These are phyloP conservation scores for Mythimna albipuncta DNA, from an alignment of 2,888 invertebrate genomes.

Conservation along the genomic window DNA sequence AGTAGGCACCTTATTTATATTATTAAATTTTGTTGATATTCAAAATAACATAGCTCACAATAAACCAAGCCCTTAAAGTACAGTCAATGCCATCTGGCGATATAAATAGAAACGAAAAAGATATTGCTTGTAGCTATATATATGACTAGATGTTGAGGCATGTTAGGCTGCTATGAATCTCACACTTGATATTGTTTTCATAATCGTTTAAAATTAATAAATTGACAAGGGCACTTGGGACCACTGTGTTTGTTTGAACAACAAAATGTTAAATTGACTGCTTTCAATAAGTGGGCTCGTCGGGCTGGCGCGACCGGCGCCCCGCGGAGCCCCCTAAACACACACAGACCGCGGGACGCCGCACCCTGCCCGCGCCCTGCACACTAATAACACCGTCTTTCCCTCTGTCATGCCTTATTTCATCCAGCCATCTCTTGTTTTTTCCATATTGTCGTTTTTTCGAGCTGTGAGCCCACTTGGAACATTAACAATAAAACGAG, in stretches of 20 bases:
- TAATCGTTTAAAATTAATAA: constrained; percentile 77
- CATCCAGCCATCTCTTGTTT: constrained; percentile 85
- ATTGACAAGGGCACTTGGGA: constrained; percentile 74
- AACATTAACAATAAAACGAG: constrained; percentile 88
- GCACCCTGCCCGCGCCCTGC: constrained; percentile 80
- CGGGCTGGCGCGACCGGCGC: constrained; percentile 70
- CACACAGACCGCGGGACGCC: constrained; percentile 90
- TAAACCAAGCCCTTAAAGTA: not conserved
- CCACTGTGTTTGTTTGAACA: constrained; percentile 84
- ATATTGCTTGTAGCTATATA: not conserved
- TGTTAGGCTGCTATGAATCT: constrained; percentile 14
- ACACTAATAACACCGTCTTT: constrained; percentile 88
- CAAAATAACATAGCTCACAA: not conserved
- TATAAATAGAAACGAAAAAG: constrained; percentile 27
- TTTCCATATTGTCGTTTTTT: constrained; percentile 85
- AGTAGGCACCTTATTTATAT: not conserved
- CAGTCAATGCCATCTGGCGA: constrained; percentile 42
- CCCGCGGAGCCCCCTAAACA: constrained; percentile 85
- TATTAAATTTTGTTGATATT: constrained; percentile 13
- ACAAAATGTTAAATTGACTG: constrained; percentile 86
- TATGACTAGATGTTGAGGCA: constrained; percentile 19
- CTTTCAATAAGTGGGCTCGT: constrained; percentile 86
- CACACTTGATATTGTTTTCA: constrained; percentile 25
- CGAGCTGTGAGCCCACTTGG: constrained; percentile 76
- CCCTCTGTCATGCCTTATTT: constrained; percentile 89